These are phyloP conservation scores for Xyrauchen texanus DNA, from an alignment of 2,113 vertebrate genomes.

Conservation along the genomic window DNA sequence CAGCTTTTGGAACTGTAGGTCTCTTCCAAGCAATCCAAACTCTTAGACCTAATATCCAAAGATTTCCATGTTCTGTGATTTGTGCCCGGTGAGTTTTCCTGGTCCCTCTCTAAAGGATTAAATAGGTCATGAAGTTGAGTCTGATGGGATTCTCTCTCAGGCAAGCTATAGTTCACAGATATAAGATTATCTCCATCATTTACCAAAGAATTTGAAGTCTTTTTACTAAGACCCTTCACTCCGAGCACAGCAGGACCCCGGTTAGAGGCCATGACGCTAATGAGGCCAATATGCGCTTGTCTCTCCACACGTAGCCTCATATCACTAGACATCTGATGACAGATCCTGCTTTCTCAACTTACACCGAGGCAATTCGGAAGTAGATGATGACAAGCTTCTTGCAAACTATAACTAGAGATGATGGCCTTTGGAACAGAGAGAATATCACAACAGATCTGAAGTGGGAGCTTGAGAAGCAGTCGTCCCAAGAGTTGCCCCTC, in stretches of 20 bases:
- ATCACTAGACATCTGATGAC: slow-evolving; percentile 51
- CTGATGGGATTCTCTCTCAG: slow-evolving; percentile 22
- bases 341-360: slow-evolving; percentile 4
- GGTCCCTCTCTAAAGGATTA: not conserved
- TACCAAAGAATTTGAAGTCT: slow-evolving; percentile 52
- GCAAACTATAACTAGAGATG: too few species aligned
- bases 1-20: slow-evolving; percentile 10
- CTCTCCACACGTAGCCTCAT: slow-evolving; percentile 59
- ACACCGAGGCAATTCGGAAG: not conserved
- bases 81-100: not conserved
- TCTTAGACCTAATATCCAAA: slow-evolving; percentile 63
- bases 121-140: slow-evolving; percentile 11
- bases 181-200: slow-evolving; percentile 64
- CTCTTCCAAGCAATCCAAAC: slow-evolving; percentile 59
- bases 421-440: too few species aligned
- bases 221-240: slow-evolving; percentile 43
- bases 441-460: too few species aligned
- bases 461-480: not conserved
- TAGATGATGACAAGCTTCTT: too few species aligned
- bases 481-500: slow-evolving; percentile 21
- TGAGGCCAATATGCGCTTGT: slow-evolving; percentile 45
- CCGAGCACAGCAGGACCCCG: slow-evolving; percentile 67
- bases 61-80: slow-evolving; percentile 65
- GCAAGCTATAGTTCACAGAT: not conserved
- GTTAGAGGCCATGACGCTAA: slow-evolving; percentile 77